Base-by-base conservation (phyloP, 2,797 vertebrate genomes). In the Liasis olivaceus region DNA sequence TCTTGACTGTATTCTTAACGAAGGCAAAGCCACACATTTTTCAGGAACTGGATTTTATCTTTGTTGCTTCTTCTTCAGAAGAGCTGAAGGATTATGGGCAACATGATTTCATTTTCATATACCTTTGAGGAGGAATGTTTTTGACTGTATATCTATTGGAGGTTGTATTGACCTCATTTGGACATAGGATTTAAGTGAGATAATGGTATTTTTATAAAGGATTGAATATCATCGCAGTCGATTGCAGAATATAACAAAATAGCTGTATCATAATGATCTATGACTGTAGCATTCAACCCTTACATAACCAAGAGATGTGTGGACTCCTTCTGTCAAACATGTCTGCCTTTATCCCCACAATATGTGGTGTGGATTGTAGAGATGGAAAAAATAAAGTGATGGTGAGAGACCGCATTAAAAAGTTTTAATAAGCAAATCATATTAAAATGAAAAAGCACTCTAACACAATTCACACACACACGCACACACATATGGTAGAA, bases 71-170 rank as follows among this genome's bases (percentile, higher is more conserved):
- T 28, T 77, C 8, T 86, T 93, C 64, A 54, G 64, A 69, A 88
- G 24, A 90, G 63, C 26, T 24, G 77, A 26, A 86, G 87, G 95
- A 66, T 93, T 47, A 4, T 64, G 63, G 81, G 88, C 90, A 9
- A 51, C 17, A 22, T 12, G 0, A 64, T 92, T 91, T 84, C 0
- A 69, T 92, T 89, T 87, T 47, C 28, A 59, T 2, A 59, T 31
- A 91, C 8, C 2, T 22, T 28, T 60, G 5, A 9, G 47, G 4
- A 89, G 42, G 4, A 63, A 72, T 85, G 13, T 86, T 4, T 51
- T 59, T 94, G 51, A 31, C 51, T 92, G 9, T 60, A 60, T 4
- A 28, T 64, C 86, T 81, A 1, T 51, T 81, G 59, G 36, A 94
- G 89, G 3, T 24, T 86, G 8, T 63, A 90, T 62, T 87, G 92